Conservation (phyloP, 2,797 vertebrate species). For the Malurus leucopterus region DNA sequence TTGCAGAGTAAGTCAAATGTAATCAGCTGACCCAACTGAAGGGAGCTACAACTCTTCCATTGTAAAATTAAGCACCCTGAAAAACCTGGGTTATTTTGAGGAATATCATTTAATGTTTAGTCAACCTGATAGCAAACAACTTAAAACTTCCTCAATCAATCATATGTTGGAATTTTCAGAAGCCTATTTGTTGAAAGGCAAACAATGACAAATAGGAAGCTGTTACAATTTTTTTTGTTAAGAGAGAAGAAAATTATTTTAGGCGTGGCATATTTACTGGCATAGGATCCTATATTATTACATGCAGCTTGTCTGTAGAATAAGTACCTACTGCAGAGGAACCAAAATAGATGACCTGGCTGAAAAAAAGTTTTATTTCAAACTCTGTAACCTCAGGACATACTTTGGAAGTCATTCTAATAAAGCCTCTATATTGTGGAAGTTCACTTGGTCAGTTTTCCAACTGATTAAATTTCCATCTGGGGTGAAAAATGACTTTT, state of each 20-base stretch:
- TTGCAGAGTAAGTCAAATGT: neutral
- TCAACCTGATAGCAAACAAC: neutral
- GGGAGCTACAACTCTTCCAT: neutral
- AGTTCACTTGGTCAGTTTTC: slow-evolving; percentile 1
- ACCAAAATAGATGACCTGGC: neutral
- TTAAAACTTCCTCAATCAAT: neutral
- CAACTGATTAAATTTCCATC: slow-evolving; percentile 13
- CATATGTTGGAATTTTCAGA: neutral
- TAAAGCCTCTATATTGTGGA: neutral
- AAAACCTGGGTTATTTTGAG: neutral
- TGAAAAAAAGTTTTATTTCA: neutral
- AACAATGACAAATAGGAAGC: neutral
- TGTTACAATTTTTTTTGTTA: neutral
- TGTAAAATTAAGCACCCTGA: neutral
- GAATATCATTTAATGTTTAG: neutral
- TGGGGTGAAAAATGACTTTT: slow-evolving; percentile 6
- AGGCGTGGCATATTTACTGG: neutral
- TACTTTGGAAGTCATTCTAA: neutral
- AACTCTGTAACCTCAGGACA: neutral
- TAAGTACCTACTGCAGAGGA: neutral
- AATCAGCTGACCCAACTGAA: neutral
- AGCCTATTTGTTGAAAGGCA: neutral
- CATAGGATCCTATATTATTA: neutral
- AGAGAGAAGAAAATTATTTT: neutral
- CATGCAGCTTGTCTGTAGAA: neutral